These are phyloP conservation scores for Dioctria linearis DNA, from an alignment of 2,888 invertebrate genomes.

Conservation along the genomic window DNA sequence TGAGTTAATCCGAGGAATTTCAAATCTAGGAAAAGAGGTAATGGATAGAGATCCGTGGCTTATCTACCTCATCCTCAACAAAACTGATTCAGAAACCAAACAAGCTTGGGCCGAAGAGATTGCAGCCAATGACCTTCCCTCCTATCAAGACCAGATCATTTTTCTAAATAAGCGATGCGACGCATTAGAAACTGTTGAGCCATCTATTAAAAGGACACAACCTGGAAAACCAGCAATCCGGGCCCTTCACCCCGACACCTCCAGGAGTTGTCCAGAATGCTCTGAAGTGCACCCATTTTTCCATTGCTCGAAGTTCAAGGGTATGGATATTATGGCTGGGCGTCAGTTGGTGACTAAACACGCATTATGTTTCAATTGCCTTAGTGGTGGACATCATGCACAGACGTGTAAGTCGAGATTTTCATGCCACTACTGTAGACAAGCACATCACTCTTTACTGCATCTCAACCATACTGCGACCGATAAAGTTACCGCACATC, in stretches of 20 bases:
- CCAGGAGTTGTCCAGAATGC: neutral
- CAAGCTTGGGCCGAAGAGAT: constrained; percentile 8
- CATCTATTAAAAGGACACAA: neutral
- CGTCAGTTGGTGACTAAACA: neutral
- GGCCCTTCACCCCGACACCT: neutral
- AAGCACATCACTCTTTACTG: neutral
- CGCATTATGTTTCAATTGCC: constrained; percentile 5
- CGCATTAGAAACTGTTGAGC: neutral
- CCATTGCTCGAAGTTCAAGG: too few relatives aligned
- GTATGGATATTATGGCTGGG: neutral
- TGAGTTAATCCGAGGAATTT: neutral
- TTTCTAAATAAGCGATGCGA: neutral
- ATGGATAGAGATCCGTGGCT: neutral
- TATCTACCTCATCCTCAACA: neutral
- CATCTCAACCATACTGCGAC: neutral
- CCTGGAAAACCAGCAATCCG: neutral
- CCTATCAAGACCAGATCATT: neutral
- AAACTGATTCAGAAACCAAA: neutral
- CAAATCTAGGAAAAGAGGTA: neutral
- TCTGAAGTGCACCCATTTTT: neutral
- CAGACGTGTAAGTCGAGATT: neutral
- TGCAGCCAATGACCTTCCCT: neutral
- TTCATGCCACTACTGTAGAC: neutral
- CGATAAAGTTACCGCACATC: too few relatives aligned
- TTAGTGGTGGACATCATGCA: neutral